phyloP scores from a whole-genome alignment of 2,113 vertebrate genomes.

The Mus spicilegus region DNA sequence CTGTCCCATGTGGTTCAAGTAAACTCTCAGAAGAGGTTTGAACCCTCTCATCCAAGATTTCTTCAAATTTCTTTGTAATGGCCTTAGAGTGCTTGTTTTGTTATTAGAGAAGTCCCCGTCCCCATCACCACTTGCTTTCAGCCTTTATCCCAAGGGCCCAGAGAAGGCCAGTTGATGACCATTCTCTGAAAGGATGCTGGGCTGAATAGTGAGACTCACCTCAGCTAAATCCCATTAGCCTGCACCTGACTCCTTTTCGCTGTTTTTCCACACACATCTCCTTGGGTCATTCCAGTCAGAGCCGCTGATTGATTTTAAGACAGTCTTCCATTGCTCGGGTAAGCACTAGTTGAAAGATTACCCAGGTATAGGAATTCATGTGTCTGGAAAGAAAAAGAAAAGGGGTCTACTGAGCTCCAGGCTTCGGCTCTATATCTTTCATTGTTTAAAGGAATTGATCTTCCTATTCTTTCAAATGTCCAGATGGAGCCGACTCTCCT shows the following conservation, averaged over 20 bases:
- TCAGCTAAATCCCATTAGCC: neutral
- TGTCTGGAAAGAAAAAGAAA: constrained; percentile 56
- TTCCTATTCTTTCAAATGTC: constrained; percentile 6
- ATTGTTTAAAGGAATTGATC: constrained; percentile 37
- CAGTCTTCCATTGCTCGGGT: constrained; percentile 50
- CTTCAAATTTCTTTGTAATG: constrained; percentile 24
- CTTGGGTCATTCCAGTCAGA: constrained; percentile 58
- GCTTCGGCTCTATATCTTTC: constrained; percentile 53
- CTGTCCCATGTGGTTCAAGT: constrained; percentile 20
- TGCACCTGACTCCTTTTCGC: neutral
- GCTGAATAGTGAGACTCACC: neutral
- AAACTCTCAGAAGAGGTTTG: constrained; percentile 52
- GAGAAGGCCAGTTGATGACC: neutral
- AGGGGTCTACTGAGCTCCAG: neutral
- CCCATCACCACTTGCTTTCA: neutral
- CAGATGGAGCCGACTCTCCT: neutral
- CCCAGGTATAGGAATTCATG: constrained; percentile 51
- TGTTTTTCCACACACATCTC: neutral
- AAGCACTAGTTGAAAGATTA: constrained; percentile 36
- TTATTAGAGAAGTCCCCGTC: neutral
- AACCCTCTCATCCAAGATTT: neutral
- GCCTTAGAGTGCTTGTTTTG: neutral
- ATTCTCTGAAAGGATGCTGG: neutral
- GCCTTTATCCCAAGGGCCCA: neutral
- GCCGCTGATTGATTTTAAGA: constrained; percentile 67